These are phyloP conservation scores for Tupaia chinensis DNA, from an alignment of 2,113 vertebrate genomes.

Conservation along the genomic window DNA sequence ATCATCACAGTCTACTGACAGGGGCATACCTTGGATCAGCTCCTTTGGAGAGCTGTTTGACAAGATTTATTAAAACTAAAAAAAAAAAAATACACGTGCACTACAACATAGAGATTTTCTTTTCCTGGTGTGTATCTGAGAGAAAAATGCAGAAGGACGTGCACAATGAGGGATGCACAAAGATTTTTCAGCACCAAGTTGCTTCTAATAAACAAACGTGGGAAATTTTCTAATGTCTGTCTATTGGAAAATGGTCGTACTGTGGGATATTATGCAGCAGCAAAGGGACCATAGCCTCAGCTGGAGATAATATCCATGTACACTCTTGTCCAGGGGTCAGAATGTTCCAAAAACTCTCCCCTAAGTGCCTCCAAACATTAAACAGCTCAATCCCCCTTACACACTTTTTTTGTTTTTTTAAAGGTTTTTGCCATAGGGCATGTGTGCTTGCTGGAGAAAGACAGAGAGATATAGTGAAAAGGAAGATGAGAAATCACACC, in stretches of 20 bases:
- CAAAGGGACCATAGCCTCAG: background rate
- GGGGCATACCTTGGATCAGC: background rate
- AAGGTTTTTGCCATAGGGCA: too few relatives aligned
- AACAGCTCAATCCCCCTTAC: background rate
- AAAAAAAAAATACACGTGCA: background rate
- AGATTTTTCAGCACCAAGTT: background rate
- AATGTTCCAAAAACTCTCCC: background rate
- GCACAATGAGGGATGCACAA: background rate
- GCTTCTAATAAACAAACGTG: background rate
- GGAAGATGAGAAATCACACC: too few relatives aligned
- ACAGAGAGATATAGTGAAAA: too few relatives aligned
- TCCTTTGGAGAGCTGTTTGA: background rate
- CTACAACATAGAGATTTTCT: background rate
- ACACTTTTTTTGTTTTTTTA: too few relatives aligned
- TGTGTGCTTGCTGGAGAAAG: too few relatives aligned
- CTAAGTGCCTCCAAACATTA: background rate
- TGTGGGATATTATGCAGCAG: background rate
- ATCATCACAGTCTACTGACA: background rate
- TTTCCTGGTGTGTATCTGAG: background rate
- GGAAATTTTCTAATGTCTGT: background rate
- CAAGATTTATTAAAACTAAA: background rate
- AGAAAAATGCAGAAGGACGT: background rate
- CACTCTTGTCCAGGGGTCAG: background rate
- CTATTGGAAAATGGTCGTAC: background rate
- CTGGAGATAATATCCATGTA: background rate